Evolutionary conservation across 2,113 vertebrate genomes (phyloP).

Genomic region (Channa argus): DNA sequence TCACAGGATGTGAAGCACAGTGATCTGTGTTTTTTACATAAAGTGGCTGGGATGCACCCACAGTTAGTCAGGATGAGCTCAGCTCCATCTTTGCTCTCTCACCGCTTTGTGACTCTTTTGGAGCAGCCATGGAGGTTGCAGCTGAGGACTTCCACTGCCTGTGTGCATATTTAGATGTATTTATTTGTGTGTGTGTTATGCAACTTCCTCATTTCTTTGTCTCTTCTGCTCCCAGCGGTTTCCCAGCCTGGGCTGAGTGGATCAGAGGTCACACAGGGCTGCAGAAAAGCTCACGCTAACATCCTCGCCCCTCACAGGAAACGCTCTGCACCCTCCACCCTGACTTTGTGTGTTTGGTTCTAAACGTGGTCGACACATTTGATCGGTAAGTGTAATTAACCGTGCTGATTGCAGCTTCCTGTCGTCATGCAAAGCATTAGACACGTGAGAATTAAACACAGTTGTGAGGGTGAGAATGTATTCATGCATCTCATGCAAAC

Average conservation of each 20-base stretch:
- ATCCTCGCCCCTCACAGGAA: slow-evolving; percentile 3
- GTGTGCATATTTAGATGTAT: slow-evolving; percentile 9
- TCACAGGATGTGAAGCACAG: too few species aligned
- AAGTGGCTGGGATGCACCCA: too few species aligned
- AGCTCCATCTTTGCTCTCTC: slow-evolving; percentile 45
- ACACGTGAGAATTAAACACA: slow-evolving; percentile 46
- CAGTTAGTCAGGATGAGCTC: slow-evolving; percentile 17
- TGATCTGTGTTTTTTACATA: too few species aligned
- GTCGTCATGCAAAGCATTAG: slow-evolving; percentile 36
- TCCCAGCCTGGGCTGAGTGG: slow-evolving; percentile 38
- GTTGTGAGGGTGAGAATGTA: slow-evolving; percentile 55
- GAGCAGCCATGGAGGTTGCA: slow-evolving; percentile 50
- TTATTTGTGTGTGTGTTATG: slow-evolving; percentile 62
- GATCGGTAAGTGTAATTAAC: slow-evolving; percentile 30
- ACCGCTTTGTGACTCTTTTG: slow-evolving; percentile 30
- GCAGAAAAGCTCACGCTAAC: slow-evolving; percentile 37
- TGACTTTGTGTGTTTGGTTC: background rate
- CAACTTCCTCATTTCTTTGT: slow-evolving; percentile 70
- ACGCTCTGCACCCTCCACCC: slow-evolving; percentile 10
- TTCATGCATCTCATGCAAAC: slow-evolving; percentile 38
- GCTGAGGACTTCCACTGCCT: slow-evolving; percentile 61
- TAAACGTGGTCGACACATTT: slow-evolving; percentile 11
- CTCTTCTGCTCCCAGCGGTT: slow-evolving; percentile 60
- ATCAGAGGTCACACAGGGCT: slow-evolving; percentile 6
- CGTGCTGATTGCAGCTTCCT: slow-evolving; percentile 14